Conservation (phyloP, 2,113 vertebrate genomes). For the Panurus biarmicus region DNA sequence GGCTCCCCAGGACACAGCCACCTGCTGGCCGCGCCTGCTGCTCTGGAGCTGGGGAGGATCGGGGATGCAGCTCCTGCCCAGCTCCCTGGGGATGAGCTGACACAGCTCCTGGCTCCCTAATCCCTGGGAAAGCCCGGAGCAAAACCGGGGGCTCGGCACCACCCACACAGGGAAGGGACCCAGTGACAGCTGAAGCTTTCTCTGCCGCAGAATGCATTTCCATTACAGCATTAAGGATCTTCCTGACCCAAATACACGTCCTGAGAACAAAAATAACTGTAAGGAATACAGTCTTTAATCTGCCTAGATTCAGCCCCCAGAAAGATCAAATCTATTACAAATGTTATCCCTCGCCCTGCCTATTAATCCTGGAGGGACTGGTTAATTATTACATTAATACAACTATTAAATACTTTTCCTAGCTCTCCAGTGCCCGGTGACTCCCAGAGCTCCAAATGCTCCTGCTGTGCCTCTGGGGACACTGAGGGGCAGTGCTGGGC, state of each 20-base stretch:
- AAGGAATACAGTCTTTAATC: slow-evolving; percentile 9
- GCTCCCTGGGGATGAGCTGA: rapidly evolving
- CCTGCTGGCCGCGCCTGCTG: background rate
- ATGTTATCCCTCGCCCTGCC: background rate
- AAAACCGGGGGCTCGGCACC: background rate
- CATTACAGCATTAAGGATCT: background rate
- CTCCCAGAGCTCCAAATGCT: background rate
- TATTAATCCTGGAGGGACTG: background rate
- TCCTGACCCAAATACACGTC: background rate
- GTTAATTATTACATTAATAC: too few species aligned
- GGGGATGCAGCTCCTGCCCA: background rate
- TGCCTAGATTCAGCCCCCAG: background rate
- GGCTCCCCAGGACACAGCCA: background rate
- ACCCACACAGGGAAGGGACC: background rate
- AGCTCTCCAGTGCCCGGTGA: background rate
- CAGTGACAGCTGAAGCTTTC: background rate
- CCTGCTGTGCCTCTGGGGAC: background rate
- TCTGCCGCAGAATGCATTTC: background rate
- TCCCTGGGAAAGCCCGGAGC: background rate
- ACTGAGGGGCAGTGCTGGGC: background rate
- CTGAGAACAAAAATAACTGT: slow-evolving; percentile 3
- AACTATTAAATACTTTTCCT: background rate
- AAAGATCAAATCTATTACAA: background rate
- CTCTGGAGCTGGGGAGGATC: background rate
- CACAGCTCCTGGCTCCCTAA: background rate